Base-by-base conservation (phyloP, 2,797 vertebrate species). In the Onychomys arenicola region DNA sequence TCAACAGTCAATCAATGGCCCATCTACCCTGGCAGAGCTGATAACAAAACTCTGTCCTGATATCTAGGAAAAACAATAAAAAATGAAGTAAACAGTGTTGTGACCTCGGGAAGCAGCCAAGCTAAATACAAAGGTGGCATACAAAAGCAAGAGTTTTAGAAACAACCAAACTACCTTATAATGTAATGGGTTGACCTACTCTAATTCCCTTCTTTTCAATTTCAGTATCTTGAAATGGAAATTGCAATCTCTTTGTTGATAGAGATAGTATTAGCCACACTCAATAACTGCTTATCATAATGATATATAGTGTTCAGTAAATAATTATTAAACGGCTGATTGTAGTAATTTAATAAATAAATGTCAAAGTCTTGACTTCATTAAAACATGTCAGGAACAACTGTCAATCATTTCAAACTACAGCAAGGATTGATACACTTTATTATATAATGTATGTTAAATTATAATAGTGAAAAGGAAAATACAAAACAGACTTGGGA, bases 201-300 rank as follows among this genome's bases (percentile, higher is more conserved):
- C 65, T 75, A 78, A 67, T 89, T 91, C 27, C 91, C 27, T 75
- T 78, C 37, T 87, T 77, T 94, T 94, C 34, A 32, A n/a, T 85
- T 85, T 84, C 27, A 94, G 29, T 65, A 67, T 76, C 59, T 94
- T 77, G 85, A 34, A 81, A 43, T 81, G 32, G 90, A 12, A 21
- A 83, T 7, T 34, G 5, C 2, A 63, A 19, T 73, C 32, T 52
- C 63, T 92, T 92, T 93, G 11, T 23, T 86, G 77, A 59, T 46
- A 85, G 16, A 77, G 65, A 49, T 11, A 17, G 52, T 61, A n/a
- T 69, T 78, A 75, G 49, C 81, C 77, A 67, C 34, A 49, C 61
- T 83, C 25, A 67, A 25, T 32, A 69, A 75, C 65, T 83, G 75
- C 25, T 93, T n/a, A 59, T 43, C 34, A 90, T 84, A 76, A 55